Evolutionary conservation across 2,797 vertebrate genomes (phyloP), one percentile per base, ranked within the genome.

Genomic region (Thunnus albacares): DNA sequence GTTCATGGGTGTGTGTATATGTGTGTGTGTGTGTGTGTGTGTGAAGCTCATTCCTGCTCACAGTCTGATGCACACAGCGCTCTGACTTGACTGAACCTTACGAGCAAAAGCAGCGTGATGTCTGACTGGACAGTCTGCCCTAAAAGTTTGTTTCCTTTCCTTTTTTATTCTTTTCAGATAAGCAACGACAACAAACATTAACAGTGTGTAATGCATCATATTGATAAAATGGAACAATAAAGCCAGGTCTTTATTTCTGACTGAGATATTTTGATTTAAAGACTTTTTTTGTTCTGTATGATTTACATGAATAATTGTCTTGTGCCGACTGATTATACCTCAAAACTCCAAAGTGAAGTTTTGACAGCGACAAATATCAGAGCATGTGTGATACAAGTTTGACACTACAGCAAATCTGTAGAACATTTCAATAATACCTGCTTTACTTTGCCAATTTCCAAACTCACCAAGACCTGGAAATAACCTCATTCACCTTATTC

Each of bases 11-110:
- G 26, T 28, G 63, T 53, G 72, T 38, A 18, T 38, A 18, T 17
- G 72, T 28, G 52, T 53, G 72, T 38, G 28, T 38, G 28, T 17
- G 71, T 28, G 52, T 22, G 52, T 53, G 72, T 38, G 35, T 38
- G 22, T 17, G 18, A 3, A 11, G 61, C 62, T 45, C 69, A 67
- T 78, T 57, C 28, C 57, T 52, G 72, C 69, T 76, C 71, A 78
- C 63, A 71, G 71, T 81, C 66, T 38, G 75, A 77, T 78, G 71
- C 80, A 67, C 65, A 71, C 60, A 38, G 55, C 2, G 3, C 72
- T 72, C 58, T 20, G 80, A 51, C 47, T 22, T 30, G 43, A 52
- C 14, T 43, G 30, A 63, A 70, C 47, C 45, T 22, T 33, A 20
- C n/a, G 24, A 69, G 41, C 70, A 69, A 63, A 35, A 6, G 45